phyloP scores from a whole-genome alignment of 1,140 invertebrate genomes.

The Drosophila kanapiae region DNA sequence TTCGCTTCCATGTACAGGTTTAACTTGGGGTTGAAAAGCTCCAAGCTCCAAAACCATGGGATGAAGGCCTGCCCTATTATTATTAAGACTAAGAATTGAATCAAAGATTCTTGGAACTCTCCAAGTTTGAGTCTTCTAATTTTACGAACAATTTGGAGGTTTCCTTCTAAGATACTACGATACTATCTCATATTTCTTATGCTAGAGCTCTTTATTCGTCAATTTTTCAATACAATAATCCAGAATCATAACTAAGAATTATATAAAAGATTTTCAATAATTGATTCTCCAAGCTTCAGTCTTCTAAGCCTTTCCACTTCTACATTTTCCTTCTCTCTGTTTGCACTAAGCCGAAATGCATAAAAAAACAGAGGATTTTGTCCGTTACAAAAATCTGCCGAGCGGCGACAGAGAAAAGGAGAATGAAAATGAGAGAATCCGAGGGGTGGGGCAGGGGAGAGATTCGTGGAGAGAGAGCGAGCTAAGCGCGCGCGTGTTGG shows the following conservation, averaged over 20 bases:
- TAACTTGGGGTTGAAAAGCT: not conserved
- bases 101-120: not conserved
- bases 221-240: too few relatives aligned
- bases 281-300: not conserved
- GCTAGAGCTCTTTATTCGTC: too few relatives aligned
- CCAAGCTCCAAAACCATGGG: not conserved
- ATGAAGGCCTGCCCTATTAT: too few relatives aligned
- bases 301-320: conserved; percentile 5
- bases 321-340: conserved; percentile 17
- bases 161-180: too few relatives aligned
- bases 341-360: conserved; percentile 50
- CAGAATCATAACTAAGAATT: not conserved
- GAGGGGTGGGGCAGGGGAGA: conserved; percentile 19
- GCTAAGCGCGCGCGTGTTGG: conserved; percentile 38
- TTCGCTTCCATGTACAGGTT: not conserved
- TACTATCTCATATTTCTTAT: too few relatives aligned
- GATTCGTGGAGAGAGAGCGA: conserved; percentile 20
- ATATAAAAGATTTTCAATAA: accelerated
- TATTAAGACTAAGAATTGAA: not conserved
- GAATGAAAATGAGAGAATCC: conserved; percentile 25
- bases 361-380: conserved; percentile 65
- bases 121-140: conserved; percentile 5
- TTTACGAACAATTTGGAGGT: too few relatives aligned
- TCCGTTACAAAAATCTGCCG: conserved; percentile 83
- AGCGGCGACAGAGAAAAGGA: conserved; percentile 42